phyloP scores from a whole-genome alignment of 2,113 vertebrate species.

The Ophthalmolycus amberensis region DNA sequence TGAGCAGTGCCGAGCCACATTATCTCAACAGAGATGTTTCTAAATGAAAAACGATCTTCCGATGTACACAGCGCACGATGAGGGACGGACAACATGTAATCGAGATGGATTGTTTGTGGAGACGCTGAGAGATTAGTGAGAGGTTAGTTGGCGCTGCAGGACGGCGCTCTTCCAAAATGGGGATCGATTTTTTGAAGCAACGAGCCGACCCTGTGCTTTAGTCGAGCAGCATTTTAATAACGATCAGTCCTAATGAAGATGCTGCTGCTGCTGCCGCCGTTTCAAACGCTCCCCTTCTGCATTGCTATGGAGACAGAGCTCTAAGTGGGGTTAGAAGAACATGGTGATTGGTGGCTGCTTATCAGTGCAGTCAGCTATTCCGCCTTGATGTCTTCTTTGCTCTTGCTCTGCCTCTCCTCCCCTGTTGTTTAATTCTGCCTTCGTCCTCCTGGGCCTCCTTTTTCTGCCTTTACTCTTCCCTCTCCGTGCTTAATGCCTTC shows the following conservation, averaged over 20 bases:
- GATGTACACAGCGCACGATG: too few species aligned
- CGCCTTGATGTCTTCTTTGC: constrained; percentile 59
- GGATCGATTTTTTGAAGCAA: constrained; percentile 60
- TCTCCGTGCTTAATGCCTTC: constrained; percentile 36
- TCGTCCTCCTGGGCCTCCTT: constrained; percentile 2
- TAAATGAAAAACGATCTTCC: constrained; percentile 9
- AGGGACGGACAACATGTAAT: neutral
- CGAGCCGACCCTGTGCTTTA: constrained; percentile 24
- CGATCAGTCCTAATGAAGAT: constrained; percentile 62
- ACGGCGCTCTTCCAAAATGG: constrained; percentile 20
- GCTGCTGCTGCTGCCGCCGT: constrained; percentile 21
- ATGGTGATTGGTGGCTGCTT: constrained; percentile 42
- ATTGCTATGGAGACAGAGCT: constrained; percentile 61
- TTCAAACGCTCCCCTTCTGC: constrained; percentile 21
- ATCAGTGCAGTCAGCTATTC: constrained; percentile 27
- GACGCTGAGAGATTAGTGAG: constrained; percentile 33
- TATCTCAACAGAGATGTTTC: constrained; percentile 24
- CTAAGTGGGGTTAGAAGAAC: constrained; percentile 28
- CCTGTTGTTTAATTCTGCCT: constrained; percentile 15
- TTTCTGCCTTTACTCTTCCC: neutral
- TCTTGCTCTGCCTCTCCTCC: neutral
- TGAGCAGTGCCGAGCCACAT: neutral
- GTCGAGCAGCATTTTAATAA: constrained; percentile 41
- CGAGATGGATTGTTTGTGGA: constrained; percentile 28
- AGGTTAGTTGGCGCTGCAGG: constrained; percentile 35